Base-by-base conservation (phyloP, 2,888 invertebrate species). In the Amblyjoppa proteus region DNA sequence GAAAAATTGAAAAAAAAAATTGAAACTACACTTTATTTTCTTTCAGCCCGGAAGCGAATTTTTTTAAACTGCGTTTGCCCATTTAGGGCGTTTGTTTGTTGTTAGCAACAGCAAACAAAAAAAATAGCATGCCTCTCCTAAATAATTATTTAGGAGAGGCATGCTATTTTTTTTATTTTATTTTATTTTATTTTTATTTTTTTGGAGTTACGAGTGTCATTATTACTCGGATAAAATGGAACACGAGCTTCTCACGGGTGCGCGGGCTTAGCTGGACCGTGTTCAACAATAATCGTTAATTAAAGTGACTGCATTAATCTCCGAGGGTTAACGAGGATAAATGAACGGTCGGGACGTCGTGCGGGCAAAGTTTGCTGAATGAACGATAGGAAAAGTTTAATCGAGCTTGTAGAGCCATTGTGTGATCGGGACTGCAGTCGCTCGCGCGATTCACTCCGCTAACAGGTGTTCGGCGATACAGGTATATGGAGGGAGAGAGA, bases 381-480 rank as follows among this genome's bases (percentile, higher is more conserved):
- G 9, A 9, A 28, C 25, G 61, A 58, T 64, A 25, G 73, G 53
- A 38, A 53, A 73, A 41, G 70, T 56, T 16, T 87, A 58, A 51
- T 80, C 81, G 78, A 34, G 78, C 66, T 78, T 90, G 90, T 88
- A 88, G 89, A 88, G 88, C 80, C 78, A 88, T 90, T 89, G 88
- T 89, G 81, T 76, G 85, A 81, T n/a, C 58, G 20, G 28, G 76
- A 68, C 61, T 75, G 71, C 66, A 56, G 61, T 41, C 80, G 58
- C 84, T 73, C 75, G 86, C 86, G 74, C 83, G 78, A 88, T 87
- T 85, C 88, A 41, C 73, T 74, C 88, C 88, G 93, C 91, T 93
- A 93, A 93, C 93, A 93, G 93, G 93, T 93, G 93, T 93, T 91
- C 89, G 91, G 79, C 91, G 89, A 92, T 93, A 93, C 92, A 93